Evolutionary conservation across 2,888 invertebrate genomes (phyloP), one percentile per base, ranked within the genome.

Genomic region (Amiota communis): DNA sequence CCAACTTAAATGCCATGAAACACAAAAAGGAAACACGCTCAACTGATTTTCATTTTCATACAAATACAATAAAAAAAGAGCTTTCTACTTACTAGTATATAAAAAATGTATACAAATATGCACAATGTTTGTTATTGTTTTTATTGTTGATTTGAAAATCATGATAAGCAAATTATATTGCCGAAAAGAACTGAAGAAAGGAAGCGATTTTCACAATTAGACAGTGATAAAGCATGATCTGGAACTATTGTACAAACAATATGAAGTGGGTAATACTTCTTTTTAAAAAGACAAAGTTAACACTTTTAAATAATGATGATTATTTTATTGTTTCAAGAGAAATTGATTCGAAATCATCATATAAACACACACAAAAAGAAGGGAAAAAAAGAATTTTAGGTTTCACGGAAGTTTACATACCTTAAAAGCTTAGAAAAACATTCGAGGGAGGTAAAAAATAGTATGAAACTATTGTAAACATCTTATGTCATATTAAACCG

Each of bases 21-120:
- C 77, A 73, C 75, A 74, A 72, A 81, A 81, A 84, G 86, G 86
- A 86, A 84, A 81, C 78, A 84, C 84, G 86, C 86, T 84, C 86
- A 84, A 86, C 81, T 84, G 84, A 86, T 83, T 86, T 84, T 78
- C 81, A 86, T 83, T 86, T 86, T 78, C 83, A 78, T 77, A 63
- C 51, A 74, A 61, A 56, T 10, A 23, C 63, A 69, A 53, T 10
- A 23, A 71, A 69, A 53, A 61, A 20, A 73, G 10, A 15, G 36
- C 36, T 36, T 36, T 36, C 36, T 6, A 36, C 36, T 36, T 36
- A 2, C 2, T 36, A 2, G 4, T 36, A 36, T 6, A 61, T 23
- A 71, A 56, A 69, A 71, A 69, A 71, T 51, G 36, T 2, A 71
- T 46, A 13, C 23, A 71, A 63, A 15, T 49, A 46, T 64, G 59